phyloP scores from a whole-genome alignment of 2,888 invertebrate species.

The Drosophila eohydei region DNA sequence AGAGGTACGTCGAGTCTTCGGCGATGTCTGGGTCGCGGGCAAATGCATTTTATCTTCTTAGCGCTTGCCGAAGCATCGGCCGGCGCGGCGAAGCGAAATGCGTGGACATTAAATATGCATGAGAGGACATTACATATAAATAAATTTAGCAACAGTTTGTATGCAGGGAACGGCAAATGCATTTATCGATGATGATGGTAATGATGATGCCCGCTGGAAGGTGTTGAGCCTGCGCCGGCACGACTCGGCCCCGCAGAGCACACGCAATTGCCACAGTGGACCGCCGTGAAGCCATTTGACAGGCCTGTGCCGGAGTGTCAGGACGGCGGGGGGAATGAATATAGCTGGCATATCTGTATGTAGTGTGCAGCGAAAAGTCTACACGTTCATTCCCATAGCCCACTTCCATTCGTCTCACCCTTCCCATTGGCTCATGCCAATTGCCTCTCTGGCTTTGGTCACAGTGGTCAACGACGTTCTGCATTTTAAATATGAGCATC shows the following conservation, averaged over 20 bases:
- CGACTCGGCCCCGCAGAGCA: conserved; percentile 43
- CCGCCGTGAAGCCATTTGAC: conserved; percentile 73
- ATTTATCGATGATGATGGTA: conserved; percentile 78
- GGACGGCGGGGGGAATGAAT: background rate
- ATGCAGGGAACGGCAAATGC: conserved; percentile 77
- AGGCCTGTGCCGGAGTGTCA: conserved; percentile 22
- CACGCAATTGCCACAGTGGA: conserved; percentile 63
- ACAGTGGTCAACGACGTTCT: conserved; percentile 60
- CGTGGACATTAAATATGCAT: conserved; percentile 81
- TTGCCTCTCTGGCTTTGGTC: conserved; percentile 33
- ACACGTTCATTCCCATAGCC: conserved; percentile 12
- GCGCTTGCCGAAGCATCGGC: background rate
- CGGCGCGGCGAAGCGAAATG: conserved; percentile 54
- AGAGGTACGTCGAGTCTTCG: background rate
- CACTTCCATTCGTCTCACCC: background rate
- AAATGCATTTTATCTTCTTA: conserved; percentile 68
- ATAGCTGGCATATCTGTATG: conserved; percentile 4
- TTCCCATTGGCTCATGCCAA: conserved; percentile 41
- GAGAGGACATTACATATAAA: conserved; percentile 81
- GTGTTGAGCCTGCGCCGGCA: conserved; percentile 70
- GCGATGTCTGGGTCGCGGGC: conserved; percentile 37
- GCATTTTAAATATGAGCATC: conserved; percentile 77
- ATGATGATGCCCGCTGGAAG: conserved; percentile 73
- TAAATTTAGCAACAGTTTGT: conserved; percentile 81
- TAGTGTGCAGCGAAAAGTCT: conserved; percentile 25